Conservation (phyloP, 2,888 invertebrate species). For the Hirudinaria manillensis region DNA sequence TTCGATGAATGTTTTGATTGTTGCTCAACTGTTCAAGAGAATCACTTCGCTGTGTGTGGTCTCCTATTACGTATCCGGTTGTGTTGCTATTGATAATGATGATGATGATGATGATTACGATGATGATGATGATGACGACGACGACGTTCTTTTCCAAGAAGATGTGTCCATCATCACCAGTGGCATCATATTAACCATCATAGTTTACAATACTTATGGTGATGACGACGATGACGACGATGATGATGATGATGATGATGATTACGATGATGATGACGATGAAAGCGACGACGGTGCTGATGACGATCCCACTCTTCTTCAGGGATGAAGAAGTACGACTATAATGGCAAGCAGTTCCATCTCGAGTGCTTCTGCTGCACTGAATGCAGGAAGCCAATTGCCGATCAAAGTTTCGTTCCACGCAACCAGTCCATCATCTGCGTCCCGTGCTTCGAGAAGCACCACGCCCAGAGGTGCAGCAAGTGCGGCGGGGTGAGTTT, state of each 20-base stretch:
- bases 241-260: too few species aligned
- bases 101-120: slow-evolving; percentile 37
- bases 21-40: too few species aligned
- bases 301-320: slow-evolving; percentile 39
- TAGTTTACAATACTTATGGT: too few species aligned
- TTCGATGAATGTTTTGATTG: too few species aligned
- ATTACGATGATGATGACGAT: too few species aligned
- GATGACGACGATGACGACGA: too few species aligned
- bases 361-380: slow-evolving; percentile 99
- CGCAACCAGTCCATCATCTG: slow-evolving; percentile 93
- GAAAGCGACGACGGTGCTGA: too few species aligned
- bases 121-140: slow-evolving; percentile 37
- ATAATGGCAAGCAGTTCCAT: slow-evolving; percentile 99
- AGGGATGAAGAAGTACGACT: slow-evolving; percentile 99
- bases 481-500: slow-evolving; percentile 39
- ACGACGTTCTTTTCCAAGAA: too few species aligned
- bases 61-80: background rate
- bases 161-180: too few species aligned
- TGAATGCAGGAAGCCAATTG: slow-evolving; percentile 86
- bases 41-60: too few species aligned
- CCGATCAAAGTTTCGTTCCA: slow-evolving; percentile 98
- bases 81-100: slow-evolving; percentile 35
- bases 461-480: slow-evolving; percentile 90
- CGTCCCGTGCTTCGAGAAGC: slow-evolving; percentile 96
- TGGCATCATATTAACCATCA: too few species aligned